Percentiles rank a stretch among this genome's conserved stretches.
These are phyloP conservation scores for Microplitis deprimator DNA, from an alignment of 2,888 invertebrate genomes.

Conservation along the genomic window DNA sequence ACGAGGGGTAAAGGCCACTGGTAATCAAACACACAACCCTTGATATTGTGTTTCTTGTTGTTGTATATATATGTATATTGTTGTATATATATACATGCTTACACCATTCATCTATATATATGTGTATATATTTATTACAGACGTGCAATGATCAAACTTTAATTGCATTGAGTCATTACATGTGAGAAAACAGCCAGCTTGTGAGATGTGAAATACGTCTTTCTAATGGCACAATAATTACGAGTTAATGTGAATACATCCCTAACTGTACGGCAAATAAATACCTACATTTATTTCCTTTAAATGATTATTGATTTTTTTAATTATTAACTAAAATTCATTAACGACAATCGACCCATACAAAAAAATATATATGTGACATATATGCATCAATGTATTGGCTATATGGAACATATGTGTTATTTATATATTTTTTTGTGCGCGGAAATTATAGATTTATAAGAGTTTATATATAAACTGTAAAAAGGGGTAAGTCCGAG, in stretches of 20 bases:
- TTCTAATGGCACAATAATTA: slow-evolving; percentile 33
- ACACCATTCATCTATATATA: background rate
- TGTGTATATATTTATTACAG: too few relatives aligned
- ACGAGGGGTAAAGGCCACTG: slow-evolving; percentile 13
- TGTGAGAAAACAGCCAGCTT: slow-evolving; percentile 35
- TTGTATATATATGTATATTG: background rate
- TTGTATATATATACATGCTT: background rate
- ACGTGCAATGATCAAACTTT: background rate
- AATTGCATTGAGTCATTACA: slow-evolving; percentile 18
- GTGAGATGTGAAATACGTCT: slow-evolving; percentile 18
- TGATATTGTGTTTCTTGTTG: background rate
- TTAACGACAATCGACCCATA: background rate
- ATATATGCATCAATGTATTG: too few relatives aligned
- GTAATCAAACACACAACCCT: slow-evolving; percentile 4
- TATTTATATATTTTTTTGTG: too few relatives aligned
- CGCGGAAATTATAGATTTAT: too few relatives aligned
- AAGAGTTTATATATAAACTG: too few relatives aligned
- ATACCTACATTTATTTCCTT: background rate
- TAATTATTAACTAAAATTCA: background rate
- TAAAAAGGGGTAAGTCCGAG: too few relatives aligned
- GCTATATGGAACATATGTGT: too few relatives aligned
- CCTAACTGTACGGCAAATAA: slow-evolving; percentile 16
- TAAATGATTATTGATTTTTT: background rate
- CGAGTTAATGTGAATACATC: slow-evolving; percentile 27
- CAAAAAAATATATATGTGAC: too few relatives aligned